A percentile compares a stretch with the other conserved stretches of the same genome.
Conservation (phyloP, 2,113 vertebrate genomes). For the Oophaga pumilio region DNA sequence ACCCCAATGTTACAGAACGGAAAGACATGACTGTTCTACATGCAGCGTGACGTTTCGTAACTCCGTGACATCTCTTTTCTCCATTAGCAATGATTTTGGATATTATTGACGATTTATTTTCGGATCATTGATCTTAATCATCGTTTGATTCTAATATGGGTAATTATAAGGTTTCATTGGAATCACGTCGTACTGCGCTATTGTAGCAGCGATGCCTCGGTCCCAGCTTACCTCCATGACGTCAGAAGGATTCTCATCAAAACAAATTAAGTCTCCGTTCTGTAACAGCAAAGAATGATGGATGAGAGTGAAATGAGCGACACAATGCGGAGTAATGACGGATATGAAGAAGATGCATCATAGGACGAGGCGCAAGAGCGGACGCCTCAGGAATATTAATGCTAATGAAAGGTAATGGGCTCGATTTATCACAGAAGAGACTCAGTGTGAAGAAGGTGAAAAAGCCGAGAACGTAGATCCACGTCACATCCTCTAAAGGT, state of each 20-base stretch:
- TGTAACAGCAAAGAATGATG: conserved; percentile 83
- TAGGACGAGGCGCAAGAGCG: neutral
- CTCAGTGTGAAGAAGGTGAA: neutral
- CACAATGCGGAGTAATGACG: conserved; percentile 59
- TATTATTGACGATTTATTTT: neutral
- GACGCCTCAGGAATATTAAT: neutral
- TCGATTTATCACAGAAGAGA: conserved; percentile 51
- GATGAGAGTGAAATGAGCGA: conserved; percentile 75
- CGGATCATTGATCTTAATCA: neutral
- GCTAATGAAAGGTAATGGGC: conserved; percentile 26
- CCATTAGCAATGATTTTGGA: neutral
- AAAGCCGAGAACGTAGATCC: neutral
- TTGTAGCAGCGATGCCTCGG: neutral
- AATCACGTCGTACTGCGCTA: neutral
- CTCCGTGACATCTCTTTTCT: too few species aligned
- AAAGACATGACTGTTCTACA: too few species aligned
- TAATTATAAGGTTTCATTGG: neutral
- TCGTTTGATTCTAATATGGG: neutral
- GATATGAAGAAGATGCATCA: conserved; percentile 67
- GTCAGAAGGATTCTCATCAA: conserved; percentile 79
- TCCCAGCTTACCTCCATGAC: conserved; percentile 84
- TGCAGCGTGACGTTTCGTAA: too few species aligned
- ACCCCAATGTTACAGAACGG: neutral
- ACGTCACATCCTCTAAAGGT: neutral
- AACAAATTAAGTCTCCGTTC: conserved; percentile 85